phyloP scores from a whole-genome alignment of 2,797 vertebrate species.

The Phoxinus dragarum region DNA sequence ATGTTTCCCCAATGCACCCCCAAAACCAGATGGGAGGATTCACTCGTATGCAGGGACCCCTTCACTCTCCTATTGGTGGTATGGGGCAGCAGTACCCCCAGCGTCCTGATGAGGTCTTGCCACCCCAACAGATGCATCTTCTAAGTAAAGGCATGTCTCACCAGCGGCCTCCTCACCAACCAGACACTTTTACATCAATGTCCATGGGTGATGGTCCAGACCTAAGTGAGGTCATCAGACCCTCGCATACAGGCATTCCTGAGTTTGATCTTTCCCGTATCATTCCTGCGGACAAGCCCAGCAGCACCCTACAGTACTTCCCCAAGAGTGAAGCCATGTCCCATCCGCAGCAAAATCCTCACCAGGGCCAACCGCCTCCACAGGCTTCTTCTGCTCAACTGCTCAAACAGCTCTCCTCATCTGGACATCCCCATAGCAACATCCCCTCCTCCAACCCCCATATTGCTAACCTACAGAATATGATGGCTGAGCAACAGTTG shows the following conservation, averaged over 20 bases:
- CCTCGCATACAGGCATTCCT: constrained; percentile 92
- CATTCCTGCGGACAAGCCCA: constrained; percentile 98
- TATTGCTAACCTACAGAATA: constrained; percentile 93
- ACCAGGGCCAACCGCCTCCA: constrained; percentile 76
- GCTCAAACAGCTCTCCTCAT: constrained; percentile 88
- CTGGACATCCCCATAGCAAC: constrained; percentile 78
- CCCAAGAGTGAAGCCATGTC: constrained; percentile 86
- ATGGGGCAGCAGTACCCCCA: constrained; percentile 85
- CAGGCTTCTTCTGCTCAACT: constrained; percentile 86
- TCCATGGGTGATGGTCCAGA: constrained; percentile 89
- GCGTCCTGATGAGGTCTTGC: constrained; percentile 81
- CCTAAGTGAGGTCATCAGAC: constrained; percentile 95
- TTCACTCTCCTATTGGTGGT: constrained; percentile 84
- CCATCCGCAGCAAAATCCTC: constrained; percentile 74
- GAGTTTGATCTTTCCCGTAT: constrained; percentile 98
- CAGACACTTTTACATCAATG: constrained; percentile 80
- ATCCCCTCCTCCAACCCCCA: constrained; percentile 87
- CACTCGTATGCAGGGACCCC: constrained; percentile 85
- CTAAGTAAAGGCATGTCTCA: constrained; percentile 86
- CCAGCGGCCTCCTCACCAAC: constrained; percentile 78
- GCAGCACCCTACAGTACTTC: constrained; percentile 98
- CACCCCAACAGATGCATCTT: constrained; percentile 84
- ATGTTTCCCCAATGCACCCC: constrained; percentile 85
- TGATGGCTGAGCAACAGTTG: constrained; percentile 95
- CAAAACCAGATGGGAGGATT: constrained; percentile 87